phyloP scores from a whole-genome alignment of 2,113 vertebrate genomes.

The Myotis davidii region DNA sequence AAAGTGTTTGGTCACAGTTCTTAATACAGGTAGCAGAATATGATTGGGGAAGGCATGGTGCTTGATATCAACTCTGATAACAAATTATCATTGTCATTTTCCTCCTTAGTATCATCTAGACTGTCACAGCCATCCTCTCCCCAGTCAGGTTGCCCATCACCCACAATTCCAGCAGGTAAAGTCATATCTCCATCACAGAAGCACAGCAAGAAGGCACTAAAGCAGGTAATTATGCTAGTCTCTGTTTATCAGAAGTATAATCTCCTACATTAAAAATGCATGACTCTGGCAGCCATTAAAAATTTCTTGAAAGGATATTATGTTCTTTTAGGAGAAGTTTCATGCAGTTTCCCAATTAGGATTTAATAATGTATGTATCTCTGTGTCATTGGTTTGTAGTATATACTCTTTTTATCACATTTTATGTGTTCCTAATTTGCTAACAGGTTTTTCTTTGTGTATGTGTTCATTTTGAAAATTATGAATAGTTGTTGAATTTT shows the following conservation, averaged over 20 bases:
- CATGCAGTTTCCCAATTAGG: background rate
- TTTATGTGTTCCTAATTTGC: conserved; percentile 20
- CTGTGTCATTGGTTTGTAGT: background rate
- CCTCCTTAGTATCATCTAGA: conserved; percentile 90
- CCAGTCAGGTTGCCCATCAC: conserved; percentile 93
- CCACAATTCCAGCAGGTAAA: conserved; percentile 92
- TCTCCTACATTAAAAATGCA: background rate
- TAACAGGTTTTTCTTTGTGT: background rate
- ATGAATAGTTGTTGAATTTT: conserved; percentile 36
- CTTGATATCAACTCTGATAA: conserved; percentile 31
- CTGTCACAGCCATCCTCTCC: conserved; percentile 94
- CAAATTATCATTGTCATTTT: conserved; percentile 26
- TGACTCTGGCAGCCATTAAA: background rate
- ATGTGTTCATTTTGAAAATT: background rate
- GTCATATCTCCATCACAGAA: conserved; percentile 98
- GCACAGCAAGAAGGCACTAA: conserved; percentile 98
- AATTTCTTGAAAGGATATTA: background rate
- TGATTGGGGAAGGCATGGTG: conserved; percentile 56
- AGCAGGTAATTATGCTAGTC: conserved; percentile 88
- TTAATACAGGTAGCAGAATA: conserved; percentile 70
- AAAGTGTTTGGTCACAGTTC: conserved; percentile 71
- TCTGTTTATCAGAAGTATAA: conserved; percentile 41
- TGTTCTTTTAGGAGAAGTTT: background rate
- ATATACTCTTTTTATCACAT: background rate
- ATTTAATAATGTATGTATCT: background rate